Percentiles rank a stretch among this genome's conserved stretches.
Evolutionary conservation across 2,797 vertebrate genomes (phyloP).

Genomic region (Galago senegalensis): DNA sequence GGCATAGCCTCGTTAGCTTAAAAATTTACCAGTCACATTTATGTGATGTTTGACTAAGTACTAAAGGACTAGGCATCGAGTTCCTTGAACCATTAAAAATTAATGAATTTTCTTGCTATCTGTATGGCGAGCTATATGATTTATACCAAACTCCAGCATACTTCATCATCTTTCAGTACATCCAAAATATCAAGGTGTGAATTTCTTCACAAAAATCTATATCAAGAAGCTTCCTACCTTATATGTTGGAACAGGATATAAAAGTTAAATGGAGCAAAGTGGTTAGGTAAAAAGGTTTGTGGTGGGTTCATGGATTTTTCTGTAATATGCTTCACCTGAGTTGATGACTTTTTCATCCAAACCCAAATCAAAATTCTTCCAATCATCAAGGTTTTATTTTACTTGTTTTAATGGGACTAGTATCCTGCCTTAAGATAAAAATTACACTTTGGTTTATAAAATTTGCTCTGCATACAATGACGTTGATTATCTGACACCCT

Average conservation of each 20-base stretch:
- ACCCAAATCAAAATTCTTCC: neutral
- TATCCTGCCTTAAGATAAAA: neutral
- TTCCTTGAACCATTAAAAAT: neutral
- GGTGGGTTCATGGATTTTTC: neutral
- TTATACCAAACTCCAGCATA: neutral
- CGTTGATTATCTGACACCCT: neutral
- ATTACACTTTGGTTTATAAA: neutral
- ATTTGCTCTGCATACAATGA: neutral
- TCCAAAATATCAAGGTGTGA: neutral
- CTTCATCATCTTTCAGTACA: neutral
- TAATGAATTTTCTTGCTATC: neutral
- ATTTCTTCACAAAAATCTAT: neutral
- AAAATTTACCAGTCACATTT: constrained; percentile 57
- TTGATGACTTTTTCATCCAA: neutral
- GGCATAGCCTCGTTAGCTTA: constrained; percentile 16
- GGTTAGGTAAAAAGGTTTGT: neutral
- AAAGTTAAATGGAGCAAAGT: neutral
- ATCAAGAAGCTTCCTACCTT: neutral
- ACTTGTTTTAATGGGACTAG: neutral
- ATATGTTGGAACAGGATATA: neutral
- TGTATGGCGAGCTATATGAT: neutral
- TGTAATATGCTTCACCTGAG: neutral
- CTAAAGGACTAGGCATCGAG: neutral
- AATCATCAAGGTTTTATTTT: neutral
- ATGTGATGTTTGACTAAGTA: constrained; percentile 33